phyloP scores from a whole-genome alignment of 2,888 invertebrate genomes.

The Ceratothoa steindachneri region DNA sequence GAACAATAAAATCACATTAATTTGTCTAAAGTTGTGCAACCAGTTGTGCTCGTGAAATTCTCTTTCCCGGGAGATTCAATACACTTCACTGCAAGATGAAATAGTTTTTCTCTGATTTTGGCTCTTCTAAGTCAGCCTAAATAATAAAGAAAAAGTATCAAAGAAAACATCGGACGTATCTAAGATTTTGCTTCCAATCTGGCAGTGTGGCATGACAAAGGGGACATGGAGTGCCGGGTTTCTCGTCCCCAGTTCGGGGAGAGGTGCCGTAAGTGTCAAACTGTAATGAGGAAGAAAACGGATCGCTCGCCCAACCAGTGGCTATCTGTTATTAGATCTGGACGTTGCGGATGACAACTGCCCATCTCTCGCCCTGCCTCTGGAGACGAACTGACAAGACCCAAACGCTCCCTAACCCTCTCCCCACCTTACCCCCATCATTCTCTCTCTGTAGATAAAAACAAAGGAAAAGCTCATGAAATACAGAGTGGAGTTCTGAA shows the following conservation, averaged over 20 bases:
- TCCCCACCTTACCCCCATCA: background rate
- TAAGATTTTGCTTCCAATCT: background rate
- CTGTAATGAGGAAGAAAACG: conserved; percentile 10
- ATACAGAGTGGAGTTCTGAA: too few relatives aligned
- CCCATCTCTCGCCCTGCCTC: background rate
- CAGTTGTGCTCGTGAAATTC: too few relatives aligned
- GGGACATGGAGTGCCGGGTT: background rate
- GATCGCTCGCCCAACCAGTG: background rate
- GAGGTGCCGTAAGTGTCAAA: background rate
- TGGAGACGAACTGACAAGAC: background rate
- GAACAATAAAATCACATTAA: too few relatives aligned
- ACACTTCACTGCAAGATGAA: background rate
- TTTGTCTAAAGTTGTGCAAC: too few relatives aligned
- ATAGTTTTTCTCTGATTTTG: background rate
- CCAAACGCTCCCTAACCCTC: background rate
- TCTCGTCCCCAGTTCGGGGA: background rate
- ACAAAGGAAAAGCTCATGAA: too few relatives aligned
- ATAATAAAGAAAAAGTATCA: background rate
- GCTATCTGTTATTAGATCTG: conserved; percentile 13
- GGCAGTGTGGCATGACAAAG: background rate
- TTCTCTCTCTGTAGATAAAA: too few relatives aligned
- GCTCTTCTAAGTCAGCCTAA: background rate
- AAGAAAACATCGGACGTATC: background rate
- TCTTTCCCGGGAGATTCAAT: too few relatives aligned
- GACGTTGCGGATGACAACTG: conserved; percentile 3